Percentiles rank a stretch among this genome's conserved stretches.
Evolutionary conservation across 2,888 invertebrate genomes (phyloP).

Genomic region (Chorisops tibialis): DNA sequence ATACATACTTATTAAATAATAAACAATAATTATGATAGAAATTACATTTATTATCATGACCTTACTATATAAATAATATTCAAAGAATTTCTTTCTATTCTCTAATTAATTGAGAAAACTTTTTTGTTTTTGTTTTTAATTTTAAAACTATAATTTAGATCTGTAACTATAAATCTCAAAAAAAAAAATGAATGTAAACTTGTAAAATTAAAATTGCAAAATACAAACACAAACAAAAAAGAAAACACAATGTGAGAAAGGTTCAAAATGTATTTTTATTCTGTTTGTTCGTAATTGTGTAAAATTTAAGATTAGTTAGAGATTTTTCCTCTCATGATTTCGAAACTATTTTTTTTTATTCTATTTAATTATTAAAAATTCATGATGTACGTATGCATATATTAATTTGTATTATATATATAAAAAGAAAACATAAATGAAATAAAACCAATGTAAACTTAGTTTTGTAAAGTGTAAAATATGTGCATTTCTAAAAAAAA

Average conservation of each 20-base stretch:
- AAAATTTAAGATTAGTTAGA: neutral
- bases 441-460: neutral
- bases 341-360: neutral
- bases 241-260: slow-evolving; percentile 17
- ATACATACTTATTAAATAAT: no score
- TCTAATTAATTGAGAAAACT: neutral
- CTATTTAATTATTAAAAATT: slow-evolving; percentile 3
- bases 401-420: slow-evolving; percentile 16
- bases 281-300: neutral
- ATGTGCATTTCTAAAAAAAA: slow-evolving; percentile 18
- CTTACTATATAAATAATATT: neutral
- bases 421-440: neutral
- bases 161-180: neutral
- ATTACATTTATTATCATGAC: neutral
- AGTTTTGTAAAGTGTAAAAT: slow-evolving; percentile 23
- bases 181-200: no score
- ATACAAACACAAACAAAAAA: neutral
- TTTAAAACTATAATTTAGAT: neutral
- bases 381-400: slow-evolving; percentile 21
- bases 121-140: neutral
- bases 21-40: no score
- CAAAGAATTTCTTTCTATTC: neutral
- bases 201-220: neutral
- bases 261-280: neutral
- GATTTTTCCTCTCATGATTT: neutral